Conservation (phyloP, 2,888 invertebrate genomes). For the Monopis laevigella region DNA sequence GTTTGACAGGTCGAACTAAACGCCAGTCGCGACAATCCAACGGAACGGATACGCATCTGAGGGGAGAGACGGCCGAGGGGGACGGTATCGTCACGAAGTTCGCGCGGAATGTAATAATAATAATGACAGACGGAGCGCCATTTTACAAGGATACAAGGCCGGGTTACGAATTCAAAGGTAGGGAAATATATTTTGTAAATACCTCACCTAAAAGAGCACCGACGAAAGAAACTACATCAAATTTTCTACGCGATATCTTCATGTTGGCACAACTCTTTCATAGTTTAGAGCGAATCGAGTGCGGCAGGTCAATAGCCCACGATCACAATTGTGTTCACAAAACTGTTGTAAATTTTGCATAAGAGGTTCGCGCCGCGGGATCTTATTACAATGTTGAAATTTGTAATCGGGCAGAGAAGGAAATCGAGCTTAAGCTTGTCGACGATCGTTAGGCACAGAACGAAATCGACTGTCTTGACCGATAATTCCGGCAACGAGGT, state of each 20-base stretch:
- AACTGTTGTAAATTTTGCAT: conserved; percentile 33
- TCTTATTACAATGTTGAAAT: not conserved
- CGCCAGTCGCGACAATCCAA: conserved; percentile 53
- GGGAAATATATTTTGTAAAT: not conserved
- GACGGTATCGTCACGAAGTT: conserved; percentile 65
- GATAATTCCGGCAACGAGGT: conserved; percentile 51
- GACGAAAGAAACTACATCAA: not conserved
- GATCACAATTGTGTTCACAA: conserved; percentile 40
- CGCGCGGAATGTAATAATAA: conserved; percentile 63
- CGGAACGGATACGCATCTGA: conserved; percentile 58
- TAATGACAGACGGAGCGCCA: conserved; percentile 58
- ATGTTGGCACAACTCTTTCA: too few species aligned
- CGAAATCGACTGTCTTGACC: conserved; percentile 45
- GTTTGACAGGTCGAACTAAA: conserved; percentile 65
- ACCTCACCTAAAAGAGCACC: not conserved
- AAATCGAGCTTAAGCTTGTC: too few species aligned
- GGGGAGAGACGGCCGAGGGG: conserved; percentile 42
- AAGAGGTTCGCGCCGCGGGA: conserved; percentile 5
- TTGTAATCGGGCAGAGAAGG: not conserved
- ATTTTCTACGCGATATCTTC: too few species aligned
- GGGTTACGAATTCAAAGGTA: too few species aligned
- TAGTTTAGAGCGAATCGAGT: too few species aligned
- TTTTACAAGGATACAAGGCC: conserved; percentile 65
- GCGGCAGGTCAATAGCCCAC: conserved; percentile 54
- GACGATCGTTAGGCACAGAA: conserved; percentile 10